Percentiles rank a stretch among this genome's conserved stretches.
Evolutionary conservation across 1,140 invertebrate species (phyloP).

Genomic region (Colletes latitarsis): DNA sequence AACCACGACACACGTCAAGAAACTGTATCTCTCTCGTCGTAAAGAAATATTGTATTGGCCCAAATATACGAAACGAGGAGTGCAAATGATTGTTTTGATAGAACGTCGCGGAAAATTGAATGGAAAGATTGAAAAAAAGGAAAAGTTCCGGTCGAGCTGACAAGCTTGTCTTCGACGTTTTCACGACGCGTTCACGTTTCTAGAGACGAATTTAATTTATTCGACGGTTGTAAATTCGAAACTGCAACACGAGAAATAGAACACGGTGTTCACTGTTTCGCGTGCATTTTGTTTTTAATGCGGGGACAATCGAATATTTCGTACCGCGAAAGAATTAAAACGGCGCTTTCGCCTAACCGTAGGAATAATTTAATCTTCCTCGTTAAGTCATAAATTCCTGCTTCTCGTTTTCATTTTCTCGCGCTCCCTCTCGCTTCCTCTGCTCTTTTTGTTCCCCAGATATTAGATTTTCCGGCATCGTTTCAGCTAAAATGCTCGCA

Average conservation of each 20-base stretch:
- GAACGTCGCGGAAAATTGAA: too few species aligned
- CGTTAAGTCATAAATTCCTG: background rate
- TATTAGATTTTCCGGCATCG: background rate
- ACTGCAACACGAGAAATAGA: background rate
- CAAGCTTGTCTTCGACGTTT: too few species aligned
- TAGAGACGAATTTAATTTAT: background rate
- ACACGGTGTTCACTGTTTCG: background rate
- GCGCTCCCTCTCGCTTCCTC: background rate
- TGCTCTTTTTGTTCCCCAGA: background rate
- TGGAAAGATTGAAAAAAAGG: too few species aligned
- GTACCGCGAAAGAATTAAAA: background rate
- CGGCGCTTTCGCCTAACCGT: too few species aligned
- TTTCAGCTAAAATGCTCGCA: background rate
- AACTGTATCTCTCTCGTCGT: too few species aligned
- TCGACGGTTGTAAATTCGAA: background rate
- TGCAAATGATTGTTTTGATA: too few species aligned
- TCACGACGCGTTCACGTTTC: background rate
- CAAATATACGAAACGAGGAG: too few species aligned
- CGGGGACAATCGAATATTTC: background rate
- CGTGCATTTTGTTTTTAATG: too few species aligned
- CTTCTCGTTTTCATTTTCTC: conserved; percentile 1
- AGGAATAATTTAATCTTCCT: conserved; percentile 6
- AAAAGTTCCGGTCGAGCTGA: too few species aligned
- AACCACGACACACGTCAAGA: too few species aligned
- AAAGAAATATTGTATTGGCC: too few species aligned